These are phyloP conservation scores for Disparrhopalites patrizii DNA, from an alignment of 2,888 invertebrate species.

Conservation along the genomic window DNA sequence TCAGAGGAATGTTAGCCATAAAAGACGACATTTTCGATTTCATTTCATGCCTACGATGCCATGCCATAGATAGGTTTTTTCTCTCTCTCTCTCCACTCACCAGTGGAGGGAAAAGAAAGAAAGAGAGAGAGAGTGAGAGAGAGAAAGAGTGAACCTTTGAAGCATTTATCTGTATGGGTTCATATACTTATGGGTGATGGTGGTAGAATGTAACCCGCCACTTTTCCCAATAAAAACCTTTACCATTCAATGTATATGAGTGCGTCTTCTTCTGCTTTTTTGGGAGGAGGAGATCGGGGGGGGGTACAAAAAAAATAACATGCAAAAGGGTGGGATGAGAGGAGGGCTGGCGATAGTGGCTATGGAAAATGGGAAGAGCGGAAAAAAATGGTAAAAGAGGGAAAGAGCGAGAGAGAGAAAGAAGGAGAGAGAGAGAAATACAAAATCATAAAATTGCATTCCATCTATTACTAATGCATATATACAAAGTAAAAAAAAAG, in stretches of 20 bases:
- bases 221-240: slow-evolving; percentile 11
- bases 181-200: slow-evolving; percentile 1
- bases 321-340: not conserved
- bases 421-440: not conserved
- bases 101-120: too few relatives aligned
- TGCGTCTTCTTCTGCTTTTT: not conserved
- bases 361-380: slow-evolving; percentile 1
- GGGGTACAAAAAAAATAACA: not conserved
- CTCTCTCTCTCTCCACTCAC: slow-evolving; percentile 7
- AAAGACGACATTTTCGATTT: slow-evolving; percentile 34
- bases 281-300: not conserved
- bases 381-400: not conserved
- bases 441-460: slow-evolving; percentile 29
- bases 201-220: slow-evolving; percentile 6
- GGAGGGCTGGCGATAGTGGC: not conserved
- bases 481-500: too few relatives aligned
- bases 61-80: slow-evolving; percentile 22
- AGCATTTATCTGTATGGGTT: slow-evolving; percentile 7
- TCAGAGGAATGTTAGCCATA: slow-evolving; percentile 33
- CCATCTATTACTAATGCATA: slow-evolving; percentile 11
- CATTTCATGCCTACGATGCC: slow-evolving; percentile 30
- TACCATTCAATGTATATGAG: slow-evolving; percentile 7
- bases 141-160: not conserved
- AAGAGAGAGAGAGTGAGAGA: not conserved
- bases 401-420: not conserved